These are phyloP conservation scores for Ophthalmolycus amberensis DNA, from an alignment of 2,113 vertebrate genomes.

Conservation along the genomic window DNA sequence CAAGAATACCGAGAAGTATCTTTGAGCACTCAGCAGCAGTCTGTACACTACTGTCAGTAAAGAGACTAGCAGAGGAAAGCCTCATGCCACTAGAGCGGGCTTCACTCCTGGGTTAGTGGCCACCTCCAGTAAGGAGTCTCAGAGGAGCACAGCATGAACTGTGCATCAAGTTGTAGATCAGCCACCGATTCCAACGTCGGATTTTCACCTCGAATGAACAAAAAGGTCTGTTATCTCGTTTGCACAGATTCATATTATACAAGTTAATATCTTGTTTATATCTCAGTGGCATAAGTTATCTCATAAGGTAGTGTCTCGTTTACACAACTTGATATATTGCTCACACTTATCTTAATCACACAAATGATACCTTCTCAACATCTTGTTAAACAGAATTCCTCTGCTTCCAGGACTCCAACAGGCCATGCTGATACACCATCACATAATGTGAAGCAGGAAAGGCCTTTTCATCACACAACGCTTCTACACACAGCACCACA, in stretches of 20 bases:
- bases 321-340: background rate
- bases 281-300: background rate
- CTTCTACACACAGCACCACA: background rate
- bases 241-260: background rate
- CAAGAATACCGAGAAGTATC: background rate
- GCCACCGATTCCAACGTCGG: background rate
- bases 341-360: background rate
- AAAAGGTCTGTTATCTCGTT: background rate
- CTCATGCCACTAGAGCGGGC: background rate
- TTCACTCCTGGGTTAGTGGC: conserved; percentile 1
- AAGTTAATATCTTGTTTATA: background rate
- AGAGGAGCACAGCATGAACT: background rate
- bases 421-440: conserved; percentile 1
- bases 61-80: background rate
- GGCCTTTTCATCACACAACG: conserved; percentile 3
- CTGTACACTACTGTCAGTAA: background rate
- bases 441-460: conserved; percentile 4
- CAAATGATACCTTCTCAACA: background rate
- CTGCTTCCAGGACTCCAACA: background rate
- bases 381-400: background rate
- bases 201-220: background rate
- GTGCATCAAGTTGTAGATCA: background rate
- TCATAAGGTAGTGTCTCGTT: background rate
- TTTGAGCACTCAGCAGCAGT: background rate
- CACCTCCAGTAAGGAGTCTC: background rate